phyloP scores from a whole-genome alignment of 2,113 vertebrate species.

The Chinchilla lanigera region DNA sequence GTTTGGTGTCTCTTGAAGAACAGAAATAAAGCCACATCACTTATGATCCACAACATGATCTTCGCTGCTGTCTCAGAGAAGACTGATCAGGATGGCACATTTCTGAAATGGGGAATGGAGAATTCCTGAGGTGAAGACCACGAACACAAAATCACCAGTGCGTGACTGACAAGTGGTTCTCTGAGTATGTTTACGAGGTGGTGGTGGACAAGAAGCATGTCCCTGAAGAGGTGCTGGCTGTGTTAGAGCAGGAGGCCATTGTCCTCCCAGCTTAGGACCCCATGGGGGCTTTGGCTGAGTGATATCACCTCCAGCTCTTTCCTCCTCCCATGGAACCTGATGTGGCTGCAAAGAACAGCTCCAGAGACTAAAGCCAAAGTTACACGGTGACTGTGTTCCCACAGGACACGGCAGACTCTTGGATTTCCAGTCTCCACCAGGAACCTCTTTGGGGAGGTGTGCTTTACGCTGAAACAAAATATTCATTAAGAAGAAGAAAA shows the following conservation, averaged over 20 bases:
- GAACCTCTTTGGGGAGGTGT: slow-evolving; percentile 78
- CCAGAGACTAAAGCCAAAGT: slow-evolving; percentile 84
- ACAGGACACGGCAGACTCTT: slow-evolving; percentile 52
- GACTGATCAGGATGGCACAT: slow-evolving; percentile 70
- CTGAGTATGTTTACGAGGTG: slow-evolving; percentile 97
- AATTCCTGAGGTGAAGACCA: not conserved
- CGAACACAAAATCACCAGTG: slow-evolving; percentile 92
- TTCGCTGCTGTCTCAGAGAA: slow-evolving; percentile 97
- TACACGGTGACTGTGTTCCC: slow-evolving; percentile 61
- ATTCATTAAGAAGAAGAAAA: slow-evolving; percentile 59
- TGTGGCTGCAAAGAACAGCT: slow-evolving; percentile 82
- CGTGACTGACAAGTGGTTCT: slow-evolving; percentile 99
- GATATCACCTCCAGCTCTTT: slow-evolving; percentile 60
- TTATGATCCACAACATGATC: slow-evolving; percentile 98
- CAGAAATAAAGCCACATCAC: slow-evolving; percentile 93
- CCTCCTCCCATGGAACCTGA: slow-evolving; percentile 74
- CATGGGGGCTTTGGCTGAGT: slow-evolving; percentile 95
- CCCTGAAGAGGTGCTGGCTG: slow-evolving; percentile 90
- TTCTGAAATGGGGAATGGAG: not conserved
- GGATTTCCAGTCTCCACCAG: slow-evolving; percentile 67
- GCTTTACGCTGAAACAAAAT: slow-evolving; percentile 79
- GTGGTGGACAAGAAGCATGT: slow-evolving; percentile 96
- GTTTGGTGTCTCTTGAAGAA: slow-evolving; percentile 95
- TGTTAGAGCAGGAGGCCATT: slow-evolving; percentile 93
- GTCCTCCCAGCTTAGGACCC: slow-evolving; percentile 98